Percentiles rank a stretch among this genome's conserved stretches.
These are phyloP conservation scores for Epistrophe grossulariae DNA, from an alignment of 2,888 invertebrate genomes.

Conservation along the genomic window DNA sequence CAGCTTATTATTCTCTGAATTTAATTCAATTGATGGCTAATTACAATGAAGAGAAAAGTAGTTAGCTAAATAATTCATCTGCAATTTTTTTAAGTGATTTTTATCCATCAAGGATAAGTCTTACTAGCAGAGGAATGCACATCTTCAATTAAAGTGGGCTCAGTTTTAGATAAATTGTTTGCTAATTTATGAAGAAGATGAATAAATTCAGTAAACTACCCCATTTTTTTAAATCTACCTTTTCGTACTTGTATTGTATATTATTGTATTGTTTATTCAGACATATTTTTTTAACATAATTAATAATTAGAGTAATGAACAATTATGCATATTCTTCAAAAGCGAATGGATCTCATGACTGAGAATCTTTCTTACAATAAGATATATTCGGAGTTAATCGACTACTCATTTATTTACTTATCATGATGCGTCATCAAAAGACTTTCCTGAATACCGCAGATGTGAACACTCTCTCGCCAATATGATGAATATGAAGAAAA, in stretches of 20 bases:
- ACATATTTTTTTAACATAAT: neutral
- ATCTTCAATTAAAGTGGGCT: constrained; percentile 8
- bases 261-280: neutral
- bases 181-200: neutral
- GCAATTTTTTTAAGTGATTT: constrained; percentile 15
- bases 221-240: neutral
- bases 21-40: constrained; percentile 68
- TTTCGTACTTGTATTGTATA: neutral
- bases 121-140: constrained; percentile 37
- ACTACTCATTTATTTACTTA: too few relatives aligned
- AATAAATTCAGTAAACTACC: neutral
- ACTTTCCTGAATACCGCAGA: too few relatives aligned
- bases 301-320: too few relatives aligned
- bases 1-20: constrained; percentile 48
- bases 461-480: too few relatives aligned
- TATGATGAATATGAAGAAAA: too few relatives aligned
- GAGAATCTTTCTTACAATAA: too few relatives aligned
- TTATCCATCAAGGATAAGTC: constrained; percentile 28
- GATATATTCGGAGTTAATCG: too few relatives aligned
- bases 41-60: constrained; percentile 25
- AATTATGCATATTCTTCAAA: too few relatives aligned
- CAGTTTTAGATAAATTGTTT: constrained; percentile 23
- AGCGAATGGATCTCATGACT: too few relatives aligned
- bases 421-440: too few relatives aligned
- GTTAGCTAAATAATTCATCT: constrained; percentile 9